Conservation (phyloP, 1,140 invertebrate genomes). For the Belonocnema kinseyi region DNA sequence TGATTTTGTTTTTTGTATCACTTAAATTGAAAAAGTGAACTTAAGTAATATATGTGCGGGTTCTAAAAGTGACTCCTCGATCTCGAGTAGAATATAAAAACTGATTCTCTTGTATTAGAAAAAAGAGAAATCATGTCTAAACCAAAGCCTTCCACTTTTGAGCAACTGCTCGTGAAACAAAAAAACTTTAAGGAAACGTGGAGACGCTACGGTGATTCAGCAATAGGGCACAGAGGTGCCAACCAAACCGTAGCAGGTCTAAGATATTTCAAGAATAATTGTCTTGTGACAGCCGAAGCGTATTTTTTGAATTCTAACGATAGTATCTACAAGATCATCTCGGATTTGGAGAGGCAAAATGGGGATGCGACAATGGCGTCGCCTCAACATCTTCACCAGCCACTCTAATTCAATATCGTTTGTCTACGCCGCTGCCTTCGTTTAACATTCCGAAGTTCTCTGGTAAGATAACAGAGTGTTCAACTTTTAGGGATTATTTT, state of each 20-base stretch:
- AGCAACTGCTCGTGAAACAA: not conserved
- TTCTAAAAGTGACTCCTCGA: no score
- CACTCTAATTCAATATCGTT: not conserved
- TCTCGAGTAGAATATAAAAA: no score
- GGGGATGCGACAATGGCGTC: not conserved
- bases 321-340: not conserved
- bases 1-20: no score
- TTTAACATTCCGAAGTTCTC: not conserved
- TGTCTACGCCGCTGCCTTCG: not conserved
- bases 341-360: not conserved
- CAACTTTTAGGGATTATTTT: slow-evolving; percentile 35
- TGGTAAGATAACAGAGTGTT: slow-evolving; percentile 26
- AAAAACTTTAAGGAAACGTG: not conserved
- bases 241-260: not conserved
- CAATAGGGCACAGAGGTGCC: not conserved
- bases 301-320: not conserved
- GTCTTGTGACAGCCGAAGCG: not conserved
- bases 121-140: not conserved
- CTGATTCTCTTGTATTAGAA: no score
- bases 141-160: not conserved
- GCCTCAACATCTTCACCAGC: not conserved
- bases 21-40: no score
- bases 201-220: not conserved
- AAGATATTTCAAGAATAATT: not conserved
- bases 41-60: no score